A percentile compares a stretch with the other conserved stretches of the same genome.
These are phyloP conservation scores for Branchellion lobata DNA, from an alignment of 2,888 invertebrate genomes.

Conservation along the genomic window DNA sequence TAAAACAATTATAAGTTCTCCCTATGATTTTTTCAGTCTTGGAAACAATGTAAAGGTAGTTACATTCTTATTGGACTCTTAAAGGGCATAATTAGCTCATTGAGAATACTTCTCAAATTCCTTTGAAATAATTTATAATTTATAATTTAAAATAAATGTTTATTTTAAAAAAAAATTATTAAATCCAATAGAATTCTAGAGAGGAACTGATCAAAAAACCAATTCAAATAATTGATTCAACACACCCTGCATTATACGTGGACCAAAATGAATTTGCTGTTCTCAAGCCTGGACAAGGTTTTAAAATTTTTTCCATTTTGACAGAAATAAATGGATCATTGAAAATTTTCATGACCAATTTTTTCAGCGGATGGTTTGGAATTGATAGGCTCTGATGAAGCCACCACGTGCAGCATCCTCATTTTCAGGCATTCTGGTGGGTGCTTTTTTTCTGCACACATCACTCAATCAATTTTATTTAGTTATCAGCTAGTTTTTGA, in stretches of 20 bases:
- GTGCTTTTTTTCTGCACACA: neutral
- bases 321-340: neutral
- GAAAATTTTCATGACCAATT: too few species aligned
- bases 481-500: neutral
- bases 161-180: too few species aligned
- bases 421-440: slow-evolving; percentile 42
- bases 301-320: neutral
- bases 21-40: neutral
- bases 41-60: neutral
- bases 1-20: neutral
- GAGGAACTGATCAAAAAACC: neutral
- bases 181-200: neutral
- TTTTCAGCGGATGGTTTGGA: slow-evolving; percentile 26
- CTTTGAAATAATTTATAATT: too few species aligned
- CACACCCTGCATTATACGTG: neutral
- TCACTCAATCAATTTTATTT: neutral
- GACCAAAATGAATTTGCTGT: neutral
- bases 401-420: slow-evolving; percentile 46
- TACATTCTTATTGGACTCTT: too few species aligned
- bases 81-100: too few species aligned
- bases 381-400: slow-evolving; percentile 45
- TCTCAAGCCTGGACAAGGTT: slow-evolving; percentile 10
- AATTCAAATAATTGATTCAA: neutral
- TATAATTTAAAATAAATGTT: too few species aligned
- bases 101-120: too few species aligned